A percentile compares a stretch with the other conserved stretches of the same genome.
These are phyloP conservation scores for Danio jaintianensis DNA, from an alignment of 2,797 vertebrate species.

Conservation along the genomic window DNA sequence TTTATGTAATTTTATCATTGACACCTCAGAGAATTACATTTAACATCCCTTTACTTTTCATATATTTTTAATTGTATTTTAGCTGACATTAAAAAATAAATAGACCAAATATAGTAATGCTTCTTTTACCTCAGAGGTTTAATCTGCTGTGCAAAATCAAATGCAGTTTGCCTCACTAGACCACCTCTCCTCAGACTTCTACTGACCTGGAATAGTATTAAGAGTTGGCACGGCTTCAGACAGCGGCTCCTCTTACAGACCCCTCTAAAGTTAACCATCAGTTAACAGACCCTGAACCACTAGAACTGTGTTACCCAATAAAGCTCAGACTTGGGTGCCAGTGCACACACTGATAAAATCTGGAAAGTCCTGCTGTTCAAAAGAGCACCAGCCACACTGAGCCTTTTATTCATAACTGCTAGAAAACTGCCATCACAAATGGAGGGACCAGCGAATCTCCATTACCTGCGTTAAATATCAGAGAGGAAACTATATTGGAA, in stretches of 20 bases:
- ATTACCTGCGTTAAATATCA: conserved; percentile 39
- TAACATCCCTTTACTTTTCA: no score
- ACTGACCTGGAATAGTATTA: conserved; percentile 28
- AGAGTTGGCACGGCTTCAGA: conserved; percentile 29
- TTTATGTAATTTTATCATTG: not conserved
- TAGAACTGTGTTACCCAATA: conserved; percentile 38
- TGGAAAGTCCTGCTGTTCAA: conserved; percentile 26
- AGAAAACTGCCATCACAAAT: conserved; percentile 13
- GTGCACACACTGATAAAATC: conserved; percentile 28
- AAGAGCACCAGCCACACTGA: conserved; percentile 18
- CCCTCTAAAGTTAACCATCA: conserved; percentile 45
- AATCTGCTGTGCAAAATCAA: conserved; percentile 18
- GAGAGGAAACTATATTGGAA: conserved; percentile 23
- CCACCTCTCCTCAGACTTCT: not conserved
- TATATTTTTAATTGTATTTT: not conserved
- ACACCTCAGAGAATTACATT: no score
- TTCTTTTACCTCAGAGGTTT: not conserved
- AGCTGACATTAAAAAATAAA: not conserved
- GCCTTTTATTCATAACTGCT: conserved; percentile 25
- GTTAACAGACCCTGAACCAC: conserved; percentile 35
- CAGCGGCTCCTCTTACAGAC: conserved; percentile 20
- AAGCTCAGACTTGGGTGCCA: conserved; percentile 32
- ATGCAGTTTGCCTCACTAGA: not conserved
- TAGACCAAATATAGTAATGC: no score
- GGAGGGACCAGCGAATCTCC: conserved; percentile 15